These are phyloP conservation scores for Notoglanidium macrostoma DNA, from an alignment of 2,797 vertebrate species.

Conservation along the genomic window DNA sequence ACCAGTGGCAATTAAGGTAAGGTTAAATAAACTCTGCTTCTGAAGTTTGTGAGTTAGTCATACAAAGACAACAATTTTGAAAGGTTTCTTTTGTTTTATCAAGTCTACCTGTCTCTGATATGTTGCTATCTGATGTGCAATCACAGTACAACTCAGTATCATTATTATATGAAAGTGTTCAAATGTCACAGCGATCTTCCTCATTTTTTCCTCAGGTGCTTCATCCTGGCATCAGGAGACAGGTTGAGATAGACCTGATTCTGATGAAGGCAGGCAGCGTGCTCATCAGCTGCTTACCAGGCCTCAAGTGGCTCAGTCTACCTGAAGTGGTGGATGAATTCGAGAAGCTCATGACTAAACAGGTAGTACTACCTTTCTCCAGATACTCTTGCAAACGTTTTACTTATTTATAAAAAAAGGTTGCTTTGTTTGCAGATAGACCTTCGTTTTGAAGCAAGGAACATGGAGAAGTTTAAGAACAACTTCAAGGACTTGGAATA, in stretches of 20 bases:
- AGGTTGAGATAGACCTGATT: constrained; percentile 87
- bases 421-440: constrained; percentile 80
- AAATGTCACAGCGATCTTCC: neutral
- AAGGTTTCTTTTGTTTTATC: neutral
- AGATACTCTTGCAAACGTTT: neutral
- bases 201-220: constrained; percentile 78
- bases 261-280: constrained; percentile 87
- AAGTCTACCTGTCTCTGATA: neutral
- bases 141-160: neutral
- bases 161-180: neutral
- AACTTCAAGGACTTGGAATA: constrained; percentile 85
- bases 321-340: constrained; percentile 91
- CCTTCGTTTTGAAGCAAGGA: constrained; percentile 88
- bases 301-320: constrained; percentile 91
- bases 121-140: neutral
- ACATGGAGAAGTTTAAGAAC: constrained; percentile 86
- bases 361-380: constrained; percentile 73
- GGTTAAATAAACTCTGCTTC: neutral
- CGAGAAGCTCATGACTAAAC: constrained; percentile 94
- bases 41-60: neutral
- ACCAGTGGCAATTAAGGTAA: constrained; percentile 92
- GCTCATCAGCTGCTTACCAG: constrained; percentile 84
- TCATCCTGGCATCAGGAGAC: constrained; percentile 86
- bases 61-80: neutral
- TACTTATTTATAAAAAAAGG: neutral